Percentiles rank a stretch among this genome's conserved stretches.
Evolutionary conservation across 1,140 invertebrate species (phyloP).

Genomic region (Tetramorium simillimum): DNA sequence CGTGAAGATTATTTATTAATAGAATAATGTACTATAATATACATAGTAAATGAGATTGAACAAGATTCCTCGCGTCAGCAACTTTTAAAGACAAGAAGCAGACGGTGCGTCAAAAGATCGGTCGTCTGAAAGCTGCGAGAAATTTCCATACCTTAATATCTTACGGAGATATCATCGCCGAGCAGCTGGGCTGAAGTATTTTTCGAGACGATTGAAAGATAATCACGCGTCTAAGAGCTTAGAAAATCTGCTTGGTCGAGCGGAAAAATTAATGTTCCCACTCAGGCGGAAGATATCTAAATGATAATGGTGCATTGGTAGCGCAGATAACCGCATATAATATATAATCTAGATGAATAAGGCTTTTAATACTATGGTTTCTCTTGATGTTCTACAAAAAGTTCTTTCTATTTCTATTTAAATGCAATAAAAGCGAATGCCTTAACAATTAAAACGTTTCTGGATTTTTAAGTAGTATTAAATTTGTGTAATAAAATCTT

Average conservation of each 20-base stretch:
- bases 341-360: not conserved
- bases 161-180: slow-evolving; percentile 5
- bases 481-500: not conserved
- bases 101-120: not conserved
- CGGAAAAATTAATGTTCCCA: slow-evolving; percentile 12
- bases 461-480: not conserved
- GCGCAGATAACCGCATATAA: not conserved
- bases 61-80: not conserved
- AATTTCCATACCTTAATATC: not conserved
- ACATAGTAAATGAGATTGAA: not conserved
- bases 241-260: not conserved
- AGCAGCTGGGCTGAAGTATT: not conserved
- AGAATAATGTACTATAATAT: not conserved
- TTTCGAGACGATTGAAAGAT: slow-evolving; percentile 3
- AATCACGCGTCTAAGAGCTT: not conserved
- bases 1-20: not conserved
- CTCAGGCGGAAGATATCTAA: not conserved
- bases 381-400: not conserved
- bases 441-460: not conserved
- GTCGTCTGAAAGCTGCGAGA: slow-evolving; percentile 5
- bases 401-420: not conserved
- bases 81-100: not conserved
- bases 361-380: not conserved
- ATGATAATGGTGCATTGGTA: not conserved
- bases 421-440: not conserved